Evolutionary conservation across 2,797 vertebrate species (phyloP).

Genomic region (Anas capensis): DNA sequence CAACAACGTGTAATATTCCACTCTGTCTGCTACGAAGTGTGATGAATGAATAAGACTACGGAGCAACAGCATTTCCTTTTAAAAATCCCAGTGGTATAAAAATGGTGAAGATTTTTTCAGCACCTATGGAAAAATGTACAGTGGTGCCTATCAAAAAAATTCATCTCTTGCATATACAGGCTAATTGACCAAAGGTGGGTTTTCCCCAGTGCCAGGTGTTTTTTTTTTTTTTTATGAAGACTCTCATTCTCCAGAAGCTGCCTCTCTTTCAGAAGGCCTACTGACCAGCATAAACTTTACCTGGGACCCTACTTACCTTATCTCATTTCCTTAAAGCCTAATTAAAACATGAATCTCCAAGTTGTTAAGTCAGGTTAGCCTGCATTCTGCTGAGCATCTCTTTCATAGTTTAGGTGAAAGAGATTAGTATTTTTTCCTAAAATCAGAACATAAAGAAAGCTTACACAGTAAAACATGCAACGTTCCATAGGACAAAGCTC

Average conservation of each 20-base stretch:
- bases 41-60: background rate
- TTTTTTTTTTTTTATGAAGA: background rate
- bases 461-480: background rate
- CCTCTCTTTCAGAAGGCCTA: background rate
- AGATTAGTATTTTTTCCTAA: background rate
- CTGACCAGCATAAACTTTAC: background rate
- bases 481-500: background rate
- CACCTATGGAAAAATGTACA: background rate
- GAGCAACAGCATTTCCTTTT: background rate
- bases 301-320: background rate
- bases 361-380: background rate
- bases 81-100: background rate
- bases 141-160: background rate
- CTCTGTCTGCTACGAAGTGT: background rate
- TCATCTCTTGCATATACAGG: background rate
- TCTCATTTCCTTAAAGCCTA: background rate
- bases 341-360: background rate
- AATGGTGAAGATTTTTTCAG: background rate
- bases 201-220: background rate
- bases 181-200: background rate
- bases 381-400: background rate
- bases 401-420: background rate
- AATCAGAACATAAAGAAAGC: background rate
- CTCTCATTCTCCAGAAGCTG: background rate
- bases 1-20: background rate